Evolutionary conservation across 2,888 invertebrate genomes (phyloP).

Genomic region (Odontomyia ornata): DNA sequence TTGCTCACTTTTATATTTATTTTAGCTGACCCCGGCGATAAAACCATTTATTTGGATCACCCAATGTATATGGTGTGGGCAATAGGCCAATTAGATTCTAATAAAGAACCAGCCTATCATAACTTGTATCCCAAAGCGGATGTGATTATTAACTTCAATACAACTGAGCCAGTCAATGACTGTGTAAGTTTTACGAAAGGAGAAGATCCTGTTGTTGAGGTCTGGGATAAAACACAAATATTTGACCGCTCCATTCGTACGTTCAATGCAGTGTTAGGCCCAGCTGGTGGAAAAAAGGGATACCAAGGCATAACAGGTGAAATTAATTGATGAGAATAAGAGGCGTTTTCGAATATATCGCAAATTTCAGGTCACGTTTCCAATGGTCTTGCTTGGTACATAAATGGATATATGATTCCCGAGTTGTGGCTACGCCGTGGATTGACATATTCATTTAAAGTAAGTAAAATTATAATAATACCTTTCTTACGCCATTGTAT

Average conservation of each 20-base stretch:
- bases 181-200: constrained; percentile 76
- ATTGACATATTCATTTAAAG: constrained; percentile 82
- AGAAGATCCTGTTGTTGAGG: constrained; percentile 59
- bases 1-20: not conserved
- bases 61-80: constrained; percentile 83
- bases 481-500: not conserved
- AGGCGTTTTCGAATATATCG: not conserved
- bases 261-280: constrained; percentile 84
- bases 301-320: constrained; percentile 76
- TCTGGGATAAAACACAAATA: constrained; percentile 73
- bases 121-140: constrained; percentile 79
- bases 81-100: constrained; percentile 79
- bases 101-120: constrained; percentile 84
- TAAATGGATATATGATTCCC: constrained; percentile 88
- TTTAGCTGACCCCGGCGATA: constrained; percentile 80
- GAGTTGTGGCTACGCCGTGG: constrained; percentile 88
- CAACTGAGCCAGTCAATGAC: constrained; percentile 72
- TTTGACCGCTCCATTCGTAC: constrained; percentile 76
- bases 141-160: constrained; percentile 73
- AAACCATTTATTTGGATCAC: constrained; percentile 72
- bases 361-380: constrained; percentile 69
- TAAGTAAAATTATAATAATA: no score
- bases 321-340: not conserved
- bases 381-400: constrained; percentile 87
- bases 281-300: constrained; percentile 82